A percentile compares a stretch with the other conserved stretches of the same genome.
Evolutionary conservation across 2,888 invertebrate species (phyloP).

Genomic region (Lochmaea capreae): DNA sequence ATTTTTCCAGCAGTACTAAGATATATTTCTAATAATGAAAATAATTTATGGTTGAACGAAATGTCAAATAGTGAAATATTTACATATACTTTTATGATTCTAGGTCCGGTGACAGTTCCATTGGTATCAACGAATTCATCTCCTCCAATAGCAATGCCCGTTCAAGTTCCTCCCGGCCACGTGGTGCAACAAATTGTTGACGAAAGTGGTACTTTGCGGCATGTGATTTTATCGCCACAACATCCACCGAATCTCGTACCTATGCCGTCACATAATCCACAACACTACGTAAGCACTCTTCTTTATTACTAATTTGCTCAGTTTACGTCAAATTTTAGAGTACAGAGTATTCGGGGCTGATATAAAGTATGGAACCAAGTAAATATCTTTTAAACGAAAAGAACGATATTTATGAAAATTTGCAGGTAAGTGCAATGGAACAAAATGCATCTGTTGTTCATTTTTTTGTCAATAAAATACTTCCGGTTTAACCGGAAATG

Average conservation of each 20-base stretch:
- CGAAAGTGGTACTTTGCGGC: conserved; percentile 88
- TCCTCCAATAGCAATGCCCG: conserved; percentile 86
- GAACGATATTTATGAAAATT: no score
- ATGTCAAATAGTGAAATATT: neutral
- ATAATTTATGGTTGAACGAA: neutral
- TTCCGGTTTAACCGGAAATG: no score
- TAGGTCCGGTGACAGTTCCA: conserved; percentile 87
- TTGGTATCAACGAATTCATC: conserved; percentile 86
- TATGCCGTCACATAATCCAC: conserved; percentile 71
- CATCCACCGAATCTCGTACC: conserved; percentile 68
- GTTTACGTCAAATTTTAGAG: no score
- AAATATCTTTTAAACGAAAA: no score
- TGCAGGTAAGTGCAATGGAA: no score
- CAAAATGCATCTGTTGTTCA: no score
- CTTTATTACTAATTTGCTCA: no score
- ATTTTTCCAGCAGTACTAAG: no score
- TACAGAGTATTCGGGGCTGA: no score
- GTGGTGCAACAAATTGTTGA: conserved; percentile 93
- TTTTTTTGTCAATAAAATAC: no score
- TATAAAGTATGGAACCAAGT: no score
- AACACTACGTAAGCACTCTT: conserved; percentile 74
- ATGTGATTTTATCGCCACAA: conserved; percentile 88
- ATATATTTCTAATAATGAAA: no score
- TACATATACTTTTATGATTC: conserved; percentile 51
- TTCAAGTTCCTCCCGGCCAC: conserved; percentile 92